phyloP scores from a whole-genome alignment of 2,888 invertebrate species.

The Iselma pallidipennis region DNA sequence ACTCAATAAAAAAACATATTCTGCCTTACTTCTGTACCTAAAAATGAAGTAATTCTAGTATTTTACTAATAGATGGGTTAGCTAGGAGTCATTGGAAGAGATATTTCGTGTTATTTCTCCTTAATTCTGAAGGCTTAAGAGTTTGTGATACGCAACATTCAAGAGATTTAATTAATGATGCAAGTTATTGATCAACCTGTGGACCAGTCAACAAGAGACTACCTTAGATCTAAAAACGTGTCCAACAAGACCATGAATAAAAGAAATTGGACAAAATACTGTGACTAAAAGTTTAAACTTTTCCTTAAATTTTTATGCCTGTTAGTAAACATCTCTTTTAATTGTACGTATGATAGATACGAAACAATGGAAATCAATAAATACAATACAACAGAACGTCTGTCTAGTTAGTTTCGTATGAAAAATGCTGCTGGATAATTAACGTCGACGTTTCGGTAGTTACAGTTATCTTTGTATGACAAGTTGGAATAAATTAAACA shows the following conservation, averaged over 20 bases:
- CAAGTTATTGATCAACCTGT: not conserved
- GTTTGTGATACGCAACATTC: not conserved
- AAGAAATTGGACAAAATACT: not conserved
- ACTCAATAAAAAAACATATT: too few relatives aligned
- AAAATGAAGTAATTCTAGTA: too few relatives aligned
- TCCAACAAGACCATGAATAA: not conserved
- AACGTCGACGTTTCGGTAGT: conserved; percentile 21
- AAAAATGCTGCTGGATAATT: conserved; percentile 20
- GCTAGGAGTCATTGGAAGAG: not conserved
- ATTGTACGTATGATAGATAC: not conserved
- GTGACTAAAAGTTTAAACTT: too few relatives aligned
- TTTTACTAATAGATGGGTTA: not conserved
- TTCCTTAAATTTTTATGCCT: too few relatives aligned
- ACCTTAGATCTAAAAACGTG: not conserved
- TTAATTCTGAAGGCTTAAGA: not conserved
- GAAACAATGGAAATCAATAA: not conserved
- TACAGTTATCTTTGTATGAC: conserved; percentile 41
- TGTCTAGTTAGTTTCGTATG: not conserved
- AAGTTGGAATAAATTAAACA: conserved; percentile 46
- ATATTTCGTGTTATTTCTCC: not conserved
- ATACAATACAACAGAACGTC: not conserved
- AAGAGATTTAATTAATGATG: not conserved
- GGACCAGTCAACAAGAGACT: not conserved
- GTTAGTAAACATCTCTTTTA: too few relatives aligned
- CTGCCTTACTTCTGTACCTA: too few relatives aligned